These are phyloP conservation scores for Dasyprocta punctata DNA, from an alignment of 2,113 vertebrate genomes.

Conservation along the genomic window DNA sequence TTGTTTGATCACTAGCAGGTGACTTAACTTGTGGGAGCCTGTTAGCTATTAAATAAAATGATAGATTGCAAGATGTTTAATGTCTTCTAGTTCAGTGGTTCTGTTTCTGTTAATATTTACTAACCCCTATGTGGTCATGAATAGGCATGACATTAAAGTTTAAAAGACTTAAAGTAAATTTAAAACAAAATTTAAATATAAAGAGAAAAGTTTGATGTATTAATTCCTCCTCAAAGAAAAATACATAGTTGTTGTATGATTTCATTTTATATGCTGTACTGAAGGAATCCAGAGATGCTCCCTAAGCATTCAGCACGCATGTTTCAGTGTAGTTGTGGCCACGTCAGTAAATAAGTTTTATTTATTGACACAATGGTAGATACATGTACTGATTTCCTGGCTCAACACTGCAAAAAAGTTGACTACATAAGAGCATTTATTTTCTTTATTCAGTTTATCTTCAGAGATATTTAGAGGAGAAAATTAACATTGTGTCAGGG, in stretches of 20 bases:
- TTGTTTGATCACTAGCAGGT: not conserved
- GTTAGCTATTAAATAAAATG: not conserved
- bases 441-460: slow-evolving; percentile 20
- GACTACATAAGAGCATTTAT: not conserved
- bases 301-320: not conserved
- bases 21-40: not conserved
- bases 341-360: slow-evolving; percentile 35
- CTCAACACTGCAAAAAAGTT: not conserved
- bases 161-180: not conserved
- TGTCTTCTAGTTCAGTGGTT: not conserved
- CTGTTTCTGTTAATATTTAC: slow-evolving; percentile 46
- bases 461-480: slow-evolving; percentile 2
- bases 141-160: not conserved
- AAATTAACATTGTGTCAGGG: not conserved
- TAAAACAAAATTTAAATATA: slow-evolving; percentile 27
- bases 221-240: not conserved
- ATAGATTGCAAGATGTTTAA: not conserved
- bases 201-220: not conserved
- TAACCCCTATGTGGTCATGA: not conserved
- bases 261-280: slow-evolving; percentile 2
- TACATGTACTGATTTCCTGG: not conserved
- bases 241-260: not conserved
- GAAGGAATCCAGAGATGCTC: not conserved
- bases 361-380: slow-evolving; percentile 18
- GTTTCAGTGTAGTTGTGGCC: not conserved